Conservation (phyloP, 2,113 vertebrate genomes). For the Greenwoodochromis staneri region DNA sequence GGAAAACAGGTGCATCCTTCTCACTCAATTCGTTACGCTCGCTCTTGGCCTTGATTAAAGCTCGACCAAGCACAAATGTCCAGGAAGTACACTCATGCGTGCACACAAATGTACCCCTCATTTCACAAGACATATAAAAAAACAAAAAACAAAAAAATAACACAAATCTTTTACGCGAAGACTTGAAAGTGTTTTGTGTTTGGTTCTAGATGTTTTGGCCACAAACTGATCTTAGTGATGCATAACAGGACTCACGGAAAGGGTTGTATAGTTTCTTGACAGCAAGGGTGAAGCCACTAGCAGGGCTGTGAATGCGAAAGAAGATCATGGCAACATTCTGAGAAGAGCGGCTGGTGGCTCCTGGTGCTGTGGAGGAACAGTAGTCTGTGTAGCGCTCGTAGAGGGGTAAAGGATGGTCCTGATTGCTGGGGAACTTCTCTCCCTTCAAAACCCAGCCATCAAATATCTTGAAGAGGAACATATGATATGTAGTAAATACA, state of each 20-base stretch:
- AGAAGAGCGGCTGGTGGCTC: constrained; percentile 75
- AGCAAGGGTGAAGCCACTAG: constrained; percentile 84
- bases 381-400: constrained; percentile 84
- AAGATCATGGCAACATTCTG: constrained; percentile 96
- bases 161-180: background rate
- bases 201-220: background rate
- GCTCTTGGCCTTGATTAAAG: constrained; percentile 41
- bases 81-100: background rate
- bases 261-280: constrained; percentile 81
- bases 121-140: background rate
- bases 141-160: rapidly evolving
- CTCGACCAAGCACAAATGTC: constrained; percentile 20
- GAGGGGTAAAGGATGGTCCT: constrained; percentile 82
- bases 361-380: constrained; percentile 71
- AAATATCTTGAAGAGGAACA: constrained; percentile 68
- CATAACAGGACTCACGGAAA: constrained; percentile 80
- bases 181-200: background rate
- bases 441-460: constrained; percentile 96
- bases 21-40: constrained; percentile 27
- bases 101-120: background rate
- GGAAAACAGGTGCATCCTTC: constrained; percentile 57
- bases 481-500: background rate
- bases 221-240: background rate
- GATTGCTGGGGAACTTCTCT: constrained; percentile 89
- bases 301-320: constrained; percentile 81